Conservation (phyloP, 2,888 invertebrate species). For the Lottia gigantea region DNA sequence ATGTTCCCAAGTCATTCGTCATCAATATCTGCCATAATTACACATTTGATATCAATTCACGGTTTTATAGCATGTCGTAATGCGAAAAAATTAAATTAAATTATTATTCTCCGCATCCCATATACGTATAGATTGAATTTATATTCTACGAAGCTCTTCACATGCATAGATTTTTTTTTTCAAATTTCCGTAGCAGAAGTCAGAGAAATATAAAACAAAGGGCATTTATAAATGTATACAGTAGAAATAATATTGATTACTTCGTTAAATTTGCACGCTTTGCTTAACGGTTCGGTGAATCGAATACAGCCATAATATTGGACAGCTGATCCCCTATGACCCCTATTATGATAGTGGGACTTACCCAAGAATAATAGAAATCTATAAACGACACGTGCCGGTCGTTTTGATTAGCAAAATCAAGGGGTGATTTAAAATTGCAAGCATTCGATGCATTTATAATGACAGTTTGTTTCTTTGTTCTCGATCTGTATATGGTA, state of each 20-base stretch:
- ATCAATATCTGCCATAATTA: too few relatives aligned
- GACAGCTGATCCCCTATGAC: not conserved
- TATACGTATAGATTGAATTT: too few relatives aligned
- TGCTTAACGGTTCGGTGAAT: slow-evolving; percentile 5
- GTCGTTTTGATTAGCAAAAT: slow-evolving; percentile 15
- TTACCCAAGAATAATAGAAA: slow-evolving; percentile 24
- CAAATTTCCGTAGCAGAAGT: too few relatives aligned
- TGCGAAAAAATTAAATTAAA: too few relatives aligned
- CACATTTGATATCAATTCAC: too few relatives aligned
- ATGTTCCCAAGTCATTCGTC: too few relatives aligned
- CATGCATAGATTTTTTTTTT: too few relatives aligned
- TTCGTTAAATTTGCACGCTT: slow-evolving; percentile 2
- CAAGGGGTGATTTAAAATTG: not conserved
- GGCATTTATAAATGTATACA: not conserved
- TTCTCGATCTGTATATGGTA: slow-evolving; percentile 15
- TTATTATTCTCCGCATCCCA: too few relatives aligned
- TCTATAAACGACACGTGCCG: slow-evolving; percentile 29
- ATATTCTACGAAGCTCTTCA: too few relatives aligned
- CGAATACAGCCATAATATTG: too few relatives aligned
- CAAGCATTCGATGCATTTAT: too few relatives aligned
- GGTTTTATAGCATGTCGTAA: too few relatives aligned
- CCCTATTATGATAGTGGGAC: slow-evolving; percentile 15
- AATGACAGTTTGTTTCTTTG: not conserved
- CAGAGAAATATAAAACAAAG: not conserved
- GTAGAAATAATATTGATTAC: not conserved